Percentiles rank a stretch among this genome's conserved stretches.
phyloP scores from a whole-genome alignment of 2,113 vertebrate species.

The Irena cyanogastra region DNA sequence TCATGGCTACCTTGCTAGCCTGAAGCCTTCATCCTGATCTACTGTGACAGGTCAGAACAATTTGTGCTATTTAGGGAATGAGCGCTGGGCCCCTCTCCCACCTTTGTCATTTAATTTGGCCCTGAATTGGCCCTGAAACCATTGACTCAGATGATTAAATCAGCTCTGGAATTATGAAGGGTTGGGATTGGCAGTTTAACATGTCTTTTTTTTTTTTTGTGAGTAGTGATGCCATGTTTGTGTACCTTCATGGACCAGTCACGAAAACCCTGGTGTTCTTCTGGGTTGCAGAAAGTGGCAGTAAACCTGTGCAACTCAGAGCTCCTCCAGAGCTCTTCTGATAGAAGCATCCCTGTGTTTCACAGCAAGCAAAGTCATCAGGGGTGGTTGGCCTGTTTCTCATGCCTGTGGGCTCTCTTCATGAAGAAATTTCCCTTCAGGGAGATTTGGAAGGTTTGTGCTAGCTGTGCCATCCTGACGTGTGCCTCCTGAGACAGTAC shows the following conservation, averaged over 20 bases:
- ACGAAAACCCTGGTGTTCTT: background rate
- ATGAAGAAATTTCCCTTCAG: background rate
- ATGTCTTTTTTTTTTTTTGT: background rate
- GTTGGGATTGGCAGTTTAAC: background rate
- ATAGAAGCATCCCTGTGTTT: background rate
- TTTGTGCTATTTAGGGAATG: conserved; percentile 9
- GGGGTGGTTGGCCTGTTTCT: background rate
- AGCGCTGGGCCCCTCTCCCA: background rate
- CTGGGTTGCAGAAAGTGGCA: background rate
- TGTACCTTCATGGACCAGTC: background rate
- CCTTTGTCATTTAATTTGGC: conserved; percentile 22
- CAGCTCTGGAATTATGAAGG: background rate
- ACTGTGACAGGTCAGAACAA: conserved; percentile 23
- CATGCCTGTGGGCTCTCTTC: background rate
- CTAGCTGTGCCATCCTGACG: background rate
- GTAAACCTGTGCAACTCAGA: background rate
- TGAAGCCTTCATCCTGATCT: conserved; percentile 16
- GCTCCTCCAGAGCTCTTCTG: background rate
- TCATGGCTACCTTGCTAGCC: background rate
- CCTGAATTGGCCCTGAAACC: conserved; percentile 32
- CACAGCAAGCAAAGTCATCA: background rate
- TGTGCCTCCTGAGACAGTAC: background rate
- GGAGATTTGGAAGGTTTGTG: background rate
- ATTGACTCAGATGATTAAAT: conserved; percentile 40
- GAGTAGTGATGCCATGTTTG: background rate